A percentile compares a stretch with the other conserved stretches of the same genome.
Evolutionary conservation across 2,797 vertebrate species (phyloP).

Genomic region (Gallinago solitaria): DNA sequence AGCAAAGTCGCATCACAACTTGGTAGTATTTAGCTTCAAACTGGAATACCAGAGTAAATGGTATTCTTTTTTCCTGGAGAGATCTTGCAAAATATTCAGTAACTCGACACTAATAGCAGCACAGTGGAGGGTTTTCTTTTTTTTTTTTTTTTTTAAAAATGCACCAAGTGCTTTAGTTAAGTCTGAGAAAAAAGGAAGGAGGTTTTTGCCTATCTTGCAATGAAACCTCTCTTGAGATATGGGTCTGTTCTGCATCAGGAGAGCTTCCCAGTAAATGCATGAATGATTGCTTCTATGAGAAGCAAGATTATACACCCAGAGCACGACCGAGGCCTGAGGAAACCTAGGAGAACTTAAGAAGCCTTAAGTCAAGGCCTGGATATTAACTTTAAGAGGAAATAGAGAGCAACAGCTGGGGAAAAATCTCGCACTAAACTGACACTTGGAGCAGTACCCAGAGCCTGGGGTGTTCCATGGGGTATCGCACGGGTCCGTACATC

Average conservation of each 20-base stretch:
- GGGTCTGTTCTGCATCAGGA: background rate
- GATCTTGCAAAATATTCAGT: background rate
- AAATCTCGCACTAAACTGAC: background rate
- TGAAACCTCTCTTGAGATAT: background rate
- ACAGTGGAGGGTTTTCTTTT: too few species aligned
- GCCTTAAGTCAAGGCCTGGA: background rate
- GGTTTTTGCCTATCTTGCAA: background rate
- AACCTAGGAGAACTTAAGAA: background rate
- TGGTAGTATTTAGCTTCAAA: background rate
- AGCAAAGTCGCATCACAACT: background rate
- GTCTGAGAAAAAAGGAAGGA: background rate
- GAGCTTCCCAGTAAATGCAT: background rate
- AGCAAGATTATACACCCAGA: background rate
- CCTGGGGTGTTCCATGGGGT: rapidly evolving
- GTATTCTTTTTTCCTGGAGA: background rate
- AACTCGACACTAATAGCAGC: background rate
- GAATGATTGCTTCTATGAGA: background rate
- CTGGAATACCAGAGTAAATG: background rate
- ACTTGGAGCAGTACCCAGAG: background rate
- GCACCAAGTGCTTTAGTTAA: background rate
- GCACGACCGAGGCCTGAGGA: background rate
- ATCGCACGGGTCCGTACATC: rapidly evolving
- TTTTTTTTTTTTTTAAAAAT: background rate
- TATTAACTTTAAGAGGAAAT: background rate
- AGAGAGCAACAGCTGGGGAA: background rate